Evolutionary conservation across 2,797 vertebrate species (phyloP), one percentile per base, ranked within the genome.

Genomic region (Rachycentron canadum): DNA sequence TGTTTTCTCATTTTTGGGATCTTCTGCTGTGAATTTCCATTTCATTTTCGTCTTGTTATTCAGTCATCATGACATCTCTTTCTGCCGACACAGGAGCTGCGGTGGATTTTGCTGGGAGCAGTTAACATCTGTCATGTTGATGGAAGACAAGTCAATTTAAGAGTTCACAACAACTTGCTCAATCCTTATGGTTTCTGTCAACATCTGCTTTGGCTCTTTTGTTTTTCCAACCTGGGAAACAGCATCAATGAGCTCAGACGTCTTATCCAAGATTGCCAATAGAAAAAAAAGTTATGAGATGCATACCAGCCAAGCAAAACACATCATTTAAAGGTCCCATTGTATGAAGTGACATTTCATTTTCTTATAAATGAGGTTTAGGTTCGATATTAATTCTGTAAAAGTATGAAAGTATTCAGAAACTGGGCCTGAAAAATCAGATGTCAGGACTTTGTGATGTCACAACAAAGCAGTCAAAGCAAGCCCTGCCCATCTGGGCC

Each of bases 31-130:
- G 47, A 49, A 55, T 45, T 25, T 50, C 14, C 32, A 34, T 69
- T 69, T 78, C 3, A 43, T 50, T 71, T 62, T 28, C 34, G 32
- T 72, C 26, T 43, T 17, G 23, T 49, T 50, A 14, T 13, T 50
- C 23, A 12, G 47, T 49, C 47, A 23, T 45, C 5, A 17, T 23
- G 21, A 49, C n/a, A 23, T 49, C n/a, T 43, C 28, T 57, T 30
- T 65, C 32, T 23, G 49, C 5, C n/a, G 11, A 23, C 47, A 19
- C 43, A 38, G 16, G 26, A 25, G 36, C 38, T 55, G 43, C 10
- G 32, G 25, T 3, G 12, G n/a, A 13, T 25, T 25, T 50, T 25
- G 19, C 49, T 25, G 2, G 49, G 5, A 53, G 25, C 50, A 7
- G 14, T 28, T 28, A 53, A 17, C 52, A 53, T 53, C 26, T 50